Evolutionary conservation across 2,888 invertebrate species (phyloP).

Genomic region (Margaritifera margaritifera): DNA sequence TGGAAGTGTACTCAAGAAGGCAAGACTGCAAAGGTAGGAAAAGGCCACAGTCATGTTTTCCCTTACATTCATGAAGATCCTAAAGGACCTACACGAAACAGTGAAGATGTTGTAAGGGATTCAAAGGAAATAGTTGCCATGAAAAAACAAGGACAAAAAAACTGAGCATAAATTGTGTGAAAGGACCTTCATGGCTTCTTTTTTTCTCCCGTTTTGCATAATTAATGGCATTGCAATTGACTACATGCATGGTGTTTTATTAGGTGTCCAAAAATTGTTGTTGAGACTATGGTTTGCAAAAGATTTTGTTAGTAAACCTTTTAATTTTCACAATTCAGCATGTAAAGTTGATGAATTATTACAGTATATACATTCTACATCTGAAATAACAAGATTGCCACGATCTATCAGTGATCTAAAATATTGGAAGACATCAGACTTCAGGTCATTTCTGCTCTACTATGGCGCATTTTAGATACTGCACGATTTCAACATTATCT

Average conservation of each 20-base stretch:
- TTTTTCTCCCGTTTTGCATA: slow-evolving; percentile 8
- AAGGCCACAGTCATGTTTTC: slow-evolving; percentile 10
- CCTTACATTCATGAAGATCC: slow-evolving; percentile 6
- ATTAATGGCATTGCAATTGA: slow-evolving; percentile 14
- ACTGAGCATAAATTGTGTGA: slow-evolving; percentile 17
- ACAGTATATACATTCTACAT: slow-evolving; percentile 1
- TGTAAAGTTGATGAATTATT: slow-evolving; percentile 5
- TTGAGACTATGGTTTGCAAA: too few species aligned
- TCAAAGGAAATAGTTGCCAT: slow-evolving; percentile 1
- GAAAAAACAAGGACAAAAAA: slow-evolving; percentile 1
- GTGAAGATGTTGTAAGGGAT: not conserved
- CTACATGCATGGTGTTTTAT: too few species aligned
- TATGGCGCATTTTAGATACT: not conserved
- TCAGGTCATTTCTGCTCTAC: slow-evolving; percentile 8
- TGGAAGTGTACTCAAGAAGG: slow-evolving; percentile 17
- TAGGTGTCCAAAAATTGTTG: too few species aligned
- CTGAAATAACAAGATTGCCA: slow-evolving; percentile 3
- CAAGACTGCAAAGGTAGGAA: slow-evolving; percentile 11
- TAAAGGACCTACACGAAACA: slow-evolving; percentile 9
- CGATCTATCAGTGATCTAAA: slow-evolving; percentile 4
- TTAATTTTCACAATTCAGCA: not conserved
- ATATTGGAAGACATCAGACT: slow-evolving; percentile 16
- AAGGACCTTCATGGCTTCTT: not conserved
- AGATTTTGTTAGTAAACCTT: not conserved
- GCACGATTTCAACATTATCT: slow-evolving; percentile 3